Evolutionary conservation across 2,888 invertebrate genomes (phyloP).

Genomic region (Panzeria rudis): DNA sequence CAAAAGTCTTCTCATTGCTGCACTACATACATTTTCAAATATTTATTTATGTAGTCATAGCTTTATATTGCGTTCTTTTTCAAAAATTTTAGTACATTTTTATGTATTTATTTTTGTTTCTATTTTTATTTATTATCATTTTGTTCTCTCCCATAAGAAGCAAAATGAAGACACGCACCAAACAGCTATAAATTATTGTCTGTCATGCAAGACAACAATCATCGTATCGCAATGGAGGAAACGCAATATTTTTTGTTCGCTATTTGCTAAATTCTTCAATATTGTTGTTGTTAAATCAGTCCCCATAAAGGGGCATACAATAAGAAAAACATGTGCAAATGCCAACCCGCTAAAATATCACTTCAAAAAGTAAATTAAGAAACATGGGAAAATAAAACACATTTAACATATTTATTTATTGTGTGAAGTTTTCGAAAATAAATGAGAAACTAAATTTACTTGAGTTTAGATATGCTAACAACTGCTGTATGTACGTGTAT

Average conservation of each 20-base stretch:
- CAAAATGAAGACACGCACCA: conserved; percentile 17
- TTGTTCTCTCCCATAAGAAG: background rate
- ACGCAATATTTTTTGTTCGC: conserved; percentile 4
- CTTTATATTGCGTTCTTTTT: no score
- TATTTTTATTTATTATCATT: no score
- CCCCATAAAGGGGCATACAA: background rate
- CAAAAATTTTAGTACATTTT: no score
- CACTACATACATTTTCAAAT: no score
- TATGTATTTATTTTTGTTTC: background rate
- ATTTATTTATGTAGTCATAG: no score
- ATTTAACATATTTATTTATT: background rate
- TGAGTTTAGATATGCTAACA: background rate
- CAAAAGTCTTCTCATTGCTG: no score
- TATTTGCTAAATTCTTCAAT: background rate
- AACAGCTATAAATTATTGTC: conserved; percentile 36
- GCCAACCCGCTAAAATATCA: background rate
- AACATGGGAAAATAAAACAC: background rate
- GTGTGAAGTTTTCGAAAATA: background rate
- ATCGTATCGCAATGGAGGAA: background rate
- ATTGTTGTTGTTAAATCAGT: conserved; percentile 5
- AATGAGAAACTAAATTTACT: background rate
- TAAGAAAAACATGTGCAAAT: background rate
- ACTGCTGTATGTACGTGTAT: background rate
- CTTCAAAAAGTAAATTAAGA: background rate
- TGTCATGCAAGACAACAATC: conserved; percentile 44